phyloP scores from a whole-genome alignment of 2,113 vertebrate species.

The Chelonoidis abingdonii region DNA sequence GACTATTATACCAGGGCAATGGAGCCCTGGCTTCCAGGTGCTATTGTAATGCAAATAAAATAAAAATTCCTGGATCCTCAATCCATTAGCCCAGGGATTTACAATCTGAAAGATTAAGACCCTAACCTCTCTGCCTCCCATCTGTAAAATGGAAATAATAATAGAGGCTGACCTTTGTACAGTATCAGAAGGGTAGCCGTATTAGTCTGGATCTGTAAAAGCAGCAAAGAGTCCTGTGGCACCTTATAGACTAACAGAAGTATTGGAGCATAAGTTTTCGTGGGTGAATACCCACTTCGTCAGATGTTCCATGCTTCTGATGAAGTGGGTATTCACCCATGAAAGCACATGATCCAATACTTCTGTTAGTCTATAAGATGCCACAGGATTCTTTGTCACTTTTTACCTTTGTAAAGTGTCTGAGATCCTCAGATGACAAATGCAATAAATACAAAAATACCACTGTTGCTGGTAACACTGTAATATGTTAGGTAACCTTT shows the following conservation, averaged over 20 bases:
- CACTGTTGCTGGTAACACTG: background rate
- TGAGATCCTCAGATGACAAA: background rate
- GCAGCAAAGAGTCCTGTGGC: too few relatives aligned
- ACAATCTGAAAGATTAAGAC: accelerated
- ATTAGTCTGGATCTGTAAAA: too few relatives aligned
- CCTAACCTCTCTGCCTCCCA: background rate
- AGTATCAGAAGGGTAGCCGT: too few relatives aligned
- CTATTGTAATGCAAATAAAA: background rate
- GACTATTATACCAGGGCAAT: background rate
- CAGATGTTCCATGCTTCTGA: too few relatives aligned
- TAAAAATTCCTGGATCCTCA: background rate
- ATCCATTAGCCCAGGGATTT: background rate
- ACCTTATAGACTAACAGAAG: too few relatives aligned
- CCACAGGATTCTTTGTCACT: too few relatives aligned
- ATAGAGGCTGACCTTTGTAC: too few relatives aligned
- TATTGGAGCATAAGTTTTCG: too few relatives aligned
- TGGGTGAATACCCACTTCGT: too few relatives aligned
- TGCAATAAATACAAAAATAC: background rate
- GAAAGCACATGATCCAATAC: too few relatives aligned
- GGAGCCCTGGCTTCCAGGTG: background rate
- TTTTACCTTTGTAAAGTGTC: background rate
- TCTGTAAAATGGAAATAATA: background rate
- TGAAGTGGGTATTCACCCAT: too few relatives aligned
- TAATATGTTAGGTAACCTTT: background rate
- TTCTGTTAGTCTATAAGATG: too few relatives aligned